phyloP scores from a whole-genome alignment of 2,797 vertebrate genomes.

The Acropternis orthonyx region DNA sequence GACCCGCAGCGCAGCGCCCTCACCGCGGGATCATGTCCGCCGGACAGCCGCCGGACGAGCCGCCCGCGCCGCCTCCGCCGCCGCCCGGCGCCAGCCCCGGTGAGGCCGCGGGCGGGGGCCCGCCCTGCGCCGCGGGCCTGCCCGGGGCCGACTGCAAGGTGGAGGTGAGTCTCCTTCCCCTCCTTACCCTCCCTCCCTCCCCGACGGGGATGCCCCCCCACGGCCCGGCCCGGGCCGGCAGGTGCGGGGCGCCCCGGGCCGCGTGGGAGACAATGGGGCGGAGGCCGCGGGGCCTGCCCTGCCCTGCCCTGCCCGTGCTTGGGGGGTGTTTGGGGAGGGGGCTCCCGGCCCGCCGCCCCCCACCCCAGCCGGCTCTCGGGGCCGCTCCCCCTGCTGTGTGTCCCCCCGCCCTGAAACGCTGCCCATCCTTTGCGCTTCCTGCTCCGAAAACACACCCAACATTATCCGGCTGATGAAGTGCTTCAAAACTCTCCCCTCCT shows the following conservation, averaged over 20 bases:
- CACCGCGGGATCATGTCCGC: constrained; percentile 17
- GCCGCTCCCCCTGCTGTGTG: too few species aligned
- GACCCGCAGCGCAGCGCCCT: neutral
- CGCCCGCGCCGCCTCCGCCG: neutral
- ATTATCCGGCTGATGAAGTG: neutral
- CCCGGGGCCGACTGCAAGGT: neutral
- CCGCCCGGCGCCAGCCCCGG: neutral
- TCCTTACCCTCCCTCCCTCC: too few species aligned
- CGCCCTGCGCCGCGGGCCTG: neutral
- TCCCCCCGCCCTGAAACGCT: too few species aligned
- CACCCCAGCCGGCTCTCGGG: too few species aligned
- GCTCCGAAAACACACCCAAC: neutral
- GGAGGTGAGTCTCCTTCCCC: neutral
- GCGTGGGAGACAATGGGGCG: constrained; percentile 2
- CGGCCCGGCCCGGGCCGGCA: too few species aligned
- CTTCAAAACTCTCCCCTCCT: too few species aligned
- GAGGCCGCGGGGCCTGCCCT: too few species aligned
- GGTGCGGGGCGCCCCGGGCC: neutral
- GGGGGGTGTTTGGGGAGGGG: neutral
- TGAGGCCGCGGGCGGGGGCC: neutral
- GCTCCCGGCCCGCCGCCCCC: neutral
- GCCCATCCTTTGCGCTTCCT: neutral
- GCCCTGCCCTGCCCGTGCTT: too few species aligned
- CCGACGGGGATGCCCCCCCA: neutral
- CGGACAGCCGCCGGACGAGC: neutral